Evolutionary conservation across 2,888 invertebrate genomes (phyloP), one percentile per base, ranked within the genome.

Genomic region (Drosophila phalerata): DNA sequence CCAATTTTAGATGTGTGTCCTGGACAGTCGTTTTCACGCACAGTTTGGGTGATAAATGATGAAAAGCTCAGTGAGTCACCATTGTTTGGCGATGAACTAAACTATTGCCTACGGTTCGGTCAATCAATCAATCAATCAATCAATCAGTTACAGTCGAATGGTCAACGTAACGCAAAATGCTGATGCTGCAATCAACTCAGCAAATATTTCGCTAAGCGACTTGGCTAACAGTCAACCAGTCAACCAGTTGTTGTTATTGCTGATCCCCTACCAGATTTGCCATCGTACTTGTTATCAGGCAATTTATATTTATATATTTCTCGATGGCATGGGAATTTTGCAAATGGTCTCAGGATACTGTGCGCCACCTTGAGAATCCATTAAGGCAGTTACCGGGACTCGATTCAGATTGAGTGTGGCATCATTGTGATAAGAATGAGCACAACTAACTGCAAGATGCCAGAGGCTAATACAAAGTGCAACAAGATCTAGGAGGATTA

Each of bases 151-250:
- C 45, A 38, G 38, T 19, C n/a, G 42, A 56, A 62, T 56, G 62
- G 55, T 57, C 63, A 70, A 38, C 45, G 28, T 15, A 49, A 11
- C 15, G 53, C 15, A 57, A 53, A 73, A 48, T 60, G 71, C 76
- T 77, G 73, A 68, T 77, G 63, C 70, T 48, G 73, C 81, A 80
- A 85, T 83, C 81, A 85, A 62, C 55, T 71, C 47, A 55, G 69
- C 76, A 81, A 81, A 81, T 79, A 73, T 65, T 70, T 76, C 43
- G 53, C 66, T 64, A 75, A 74, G 32, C 57, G 52, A 65, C 48
- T 48, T 34, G 38, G 15, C 15, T 52, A 45, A 64, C 45, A 49
- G 30, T n/a, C 40, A 15, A 53, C 28, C 3, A 15, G 40, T 19
- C 5, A 9, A 42, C 28, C 34, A 37, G 13, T 57, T 57, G 19